phyloP scores from a whole-genome alignment of 1,140 invertebrate genomes.

The Heliconius nattereri region DNA sequence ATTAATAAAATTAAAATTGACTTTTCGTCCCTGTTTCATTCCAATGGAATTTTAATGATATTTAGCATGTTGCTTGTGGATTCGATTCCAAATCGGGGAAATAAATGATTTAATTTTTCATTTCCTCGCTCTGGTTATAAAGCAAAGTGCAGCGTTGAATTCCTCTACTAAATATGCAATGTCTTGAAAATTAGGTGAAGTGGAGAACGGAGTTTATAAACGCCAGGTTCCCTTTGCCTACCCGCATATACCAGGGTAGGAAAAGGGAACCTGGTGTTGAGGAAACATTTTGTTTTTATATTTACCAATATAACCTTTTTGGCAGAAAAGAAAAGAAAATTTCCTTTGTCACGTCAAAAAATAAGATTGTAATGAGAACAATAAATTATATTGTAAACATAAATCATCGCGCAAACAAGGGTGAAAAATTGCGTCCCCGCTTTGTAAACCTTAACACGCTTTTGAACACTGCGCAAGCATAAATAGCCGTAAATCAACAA shows the following conservation, averaged over 20 bases:
- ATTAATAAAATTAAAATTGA: conserved; percentile 27
- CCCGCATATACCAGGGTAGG: too few relatives aligned
- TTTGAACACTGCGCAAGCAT: conserved; percentile 1
- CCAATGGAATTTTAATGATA: conserved; percentile 20
- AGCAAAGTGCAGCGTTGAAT: too few relatives aligned
- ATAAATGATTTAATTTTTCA: too few relatives aligned
- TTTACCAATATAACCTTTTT: neutral
- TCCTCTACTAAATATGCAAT: too few relatives aligned
- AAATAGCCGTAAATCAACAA: neutral
- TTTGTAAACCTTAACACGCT: conserved; percentile 18
- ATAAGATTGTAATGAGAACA: conserved; percentile 9
- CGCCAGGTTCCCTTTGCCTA: too few relatives aligned
- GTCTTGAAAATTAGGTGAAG: too few relatives aligned
- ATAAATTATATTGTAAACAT: conserved; percentile 9
- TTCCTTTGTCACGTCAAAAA: conserved; percentile 1
- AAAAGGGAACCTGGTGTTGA: too few relatives aligned
- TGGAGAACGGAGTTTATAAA: too few relatives aligned
- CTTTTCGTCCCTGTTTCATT: conserved; percentile 14
- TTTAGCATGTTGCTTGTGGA: too few relatives aligned
- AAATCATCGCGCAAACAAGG: neutral
- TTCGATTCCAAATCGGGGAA: too few relatives aligned
- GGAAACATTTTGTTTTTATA: too few relatives aligned
- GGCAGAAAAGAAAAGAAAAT: neutral
- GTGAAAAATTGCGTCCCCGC: conserved; percentile 3
- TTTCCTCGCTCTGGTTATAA: too few relatives aligned